Evolutionary conservation across 37 sponge, comb jelly and placozoan species (phyloP), one percentile per base, ranked within the genome.

Genomic region (Theonella swinhoei): DNA sequence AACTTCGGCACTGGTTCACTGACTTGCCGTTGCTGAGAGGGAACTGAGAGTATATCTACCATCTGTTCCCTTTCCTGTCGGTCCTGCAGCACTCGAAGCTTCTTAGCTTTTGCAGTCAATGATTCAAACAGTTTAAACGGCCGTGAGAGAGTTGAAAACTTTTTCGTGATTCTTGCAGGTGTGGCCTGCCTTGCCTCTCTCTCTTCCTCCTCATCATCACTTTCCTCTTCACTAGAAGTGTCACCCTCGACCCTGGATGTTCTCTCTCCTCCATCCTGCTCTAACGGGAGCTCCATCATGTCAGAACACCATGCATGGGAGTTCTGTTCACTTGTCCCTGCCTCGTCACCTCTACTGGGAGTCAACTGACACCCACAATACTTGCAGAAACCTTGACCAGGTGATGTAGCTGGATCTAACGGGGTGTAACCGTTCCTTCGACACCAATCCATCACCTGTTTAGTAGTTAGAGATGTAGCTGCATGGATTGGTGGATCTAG

Each of bases 401-500:
- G 34, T 30, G 29, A 25, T 30, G 59, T 25, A 4, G 43, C 42
- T 11, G 78, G 63, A 4, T 80, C 78, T n/a, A 80, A 70, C 1
- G 90, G 90, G n/a, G 95, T 95, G 81, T 92, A 86, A 11, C 95
- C 95, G 42, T 88, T 68, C 43, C 75, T 70, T n/a, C 95, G 70
- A 89, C 95, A 95, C 95, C 95, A 95, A 26, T 70, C 35, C 71
- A 92, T 43, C 79, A 95, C 68, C 64, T 70, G 79, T 39, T 78
- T 86, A 4, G 86, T 86, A 1, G 79, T 82, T 32, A 87, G 47
- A 0, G 73, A 36, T 19, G 67, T 66, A n/a, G 75, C 35, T 20
- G 7, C 11, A 0, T 39, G 41, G 20, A 71, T 41, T 26, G 37
- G 58, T 1, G 59, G 73, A 4, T 59, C 33, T 60, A 81, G 72